Base-by-base conservation (phyloP, 2,888 invertebrate genomes). In the Tiliacea aurago region DNA sequence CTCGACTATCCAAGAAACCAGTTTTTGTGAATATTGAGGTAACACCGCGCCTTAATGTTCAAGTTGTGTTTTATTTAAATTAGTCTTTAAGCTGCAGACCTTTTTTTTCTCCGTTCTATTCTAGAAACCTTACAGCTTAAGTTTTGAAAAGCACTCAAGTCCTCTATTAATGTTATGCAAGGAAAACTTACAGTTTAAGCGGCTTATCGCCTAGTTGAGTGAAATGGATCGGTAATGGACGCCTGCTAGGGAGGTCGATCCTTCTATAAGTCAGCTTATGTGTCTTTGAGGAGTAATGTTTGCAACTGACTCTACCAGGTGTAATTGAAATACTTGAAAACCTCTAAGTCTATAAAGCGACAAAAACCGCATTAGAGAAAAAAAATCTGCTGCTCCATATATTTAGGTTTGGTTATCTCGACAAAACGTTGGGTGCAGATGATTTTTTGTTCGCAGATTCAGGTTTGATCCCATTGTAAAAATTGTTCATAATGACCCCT, bases 121-220 rank as follows among this genome's bases (percentile, higher is more conserved):
- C 33, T 15, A 15, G 20, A 37, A 0, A 33, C 13, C 11, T 70
- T 4, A 4, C 13, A 37, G 41, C 13, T 56, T 45, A 28, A 41
- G 41, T 56, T 65, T 62, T 15, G 28, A 63, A 43, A 64, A 18
- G 11, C 51, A 61, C 59, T 64, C 13, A 51, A 23, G 10, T 3
- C 7, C 45, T 13, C 37, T 68, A 59, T 66, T 55, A 62, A 70
- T 51, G 49, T 47, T 23, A 55, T 28, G 61, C 59, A 72, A 64
- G 33, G 84, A 81, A 81, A 71, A 76, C 85, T 55, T 84, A 84
- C 41, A 75, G 49, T 62, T 33, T 66, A 82, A 85, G 66, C 67
- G 10, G 83, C 62, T 83, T 76, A 82, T 63, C 59, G 59, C 11
- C 0, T 45, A 66, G 53, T 56, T 49, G 13, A 64, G 70, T 43